Conservation (phyloP, 1,140 invertebrate genomes). For the Aphaenogaster floridana region DNA sequence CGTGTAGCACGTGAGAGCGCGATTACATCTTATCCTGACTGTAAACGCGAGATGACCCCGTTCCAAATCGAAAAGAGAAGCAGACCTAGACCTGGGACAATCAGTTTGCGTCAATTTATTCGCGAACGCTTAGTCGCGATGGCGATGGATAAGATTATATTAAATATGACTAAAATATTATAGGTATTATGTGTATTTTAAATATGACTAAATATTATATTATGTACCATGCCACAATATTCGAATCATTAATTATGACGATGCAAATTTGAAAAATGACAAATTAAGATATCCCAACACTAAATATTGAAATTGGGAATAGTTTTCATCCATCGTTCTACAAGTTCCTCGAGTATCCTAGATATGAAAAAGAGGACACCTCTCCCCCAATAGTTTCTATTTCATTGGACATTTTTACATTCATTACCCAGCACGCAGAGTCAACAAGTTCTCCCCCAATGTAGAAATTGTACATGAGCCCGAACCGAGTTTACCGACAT, state of each 20-base stretch:
- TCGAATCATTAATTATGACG: background rate
- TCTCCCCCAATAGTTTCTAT: background rate
- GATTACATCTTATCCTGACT: slow-evolving; percentile 36
- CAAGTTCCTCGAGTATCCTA: background rate
- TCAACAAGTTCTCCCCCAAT: slow-evolving; percentile 43
- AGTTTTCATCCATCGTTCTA: background rate
- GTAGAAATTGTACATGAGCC: slow-evolving; percentile 30
- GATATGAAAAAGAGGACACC: background rate
- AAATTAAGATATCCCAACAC: background rate
- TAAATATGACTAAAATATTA: background rate
- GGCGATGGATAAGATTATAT: background rate
- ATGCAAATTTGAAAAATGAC: background rate
- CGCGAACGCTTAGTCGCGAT: background rate
- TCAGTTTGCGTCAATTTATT: slow-evolving; percentile 29
- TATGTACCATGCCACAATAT: background rate
- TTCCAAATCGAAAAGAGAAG: slow-evolving; percentile 23
- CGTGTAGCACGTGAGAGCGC: slow-evolving; percentile 37
- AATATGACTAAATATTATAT: background rate
- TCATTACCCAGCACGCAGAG: background rate
- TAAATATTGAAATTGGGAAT: background rate
- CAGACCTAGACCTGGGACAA: slow-evolving; percentile 6
- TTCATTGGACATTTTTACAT: slow-evolving; percentile 28
- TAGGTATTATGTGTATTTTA: background rate
- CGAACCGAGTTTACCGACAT: slow-evolving; percentile 46
- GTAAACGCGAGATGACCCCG: slow-evolving; percentile 55